Conservation (phyloP, 2,797 vertebrate genomes). For the Adelosebastes latens region DNA sequence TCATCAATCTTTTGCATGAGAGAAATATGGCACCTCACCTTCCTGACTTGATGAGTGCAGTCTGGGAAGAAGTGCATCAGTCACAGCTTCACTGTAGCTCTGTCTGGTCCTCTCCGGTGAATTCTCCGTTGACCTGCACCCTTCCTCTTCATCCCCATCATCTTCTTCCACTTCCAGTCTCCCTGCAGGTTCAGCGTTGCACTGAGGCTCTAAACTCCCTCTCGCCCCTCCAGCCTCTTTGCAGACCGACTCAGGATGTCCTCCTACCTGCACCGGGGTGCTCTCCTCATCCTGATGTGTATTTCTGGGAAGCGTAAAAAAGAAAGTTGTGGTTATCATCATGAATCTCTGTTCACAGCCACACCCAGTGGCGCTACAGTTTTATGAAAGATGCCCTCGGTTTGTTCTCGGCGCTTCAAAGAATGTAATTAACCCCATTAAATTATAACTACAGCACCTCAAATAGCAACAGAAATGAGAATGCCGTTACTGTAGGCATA, state of each 20-base stretch:
- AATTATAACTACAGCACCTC: not conserved
- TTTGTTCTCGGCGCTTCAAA: slow-evolving; percentile 39
- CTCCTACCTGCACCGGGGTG: slow-evolving; percentile 76
- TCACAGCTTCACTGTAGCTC: slow-evolving; percentile 33
- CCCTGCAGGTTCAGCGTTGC: slow-evolving; percentile 64
- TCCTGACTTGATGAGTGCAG: slow-evolving; percentile 51
- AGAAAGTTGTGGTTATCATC: slow-evolving; percentile 12
- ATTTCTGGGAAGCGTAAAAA: slow-evolving; percentile 73
- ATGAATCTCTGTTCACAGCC: slow-evolving; percentile 13
- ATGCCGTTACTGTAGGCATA: not conserved
- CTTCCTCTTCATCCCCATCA: not conserved
- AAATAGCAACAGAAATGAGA: not conserved
- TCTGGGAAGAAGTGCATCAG: slow-evolving; percentile 54
- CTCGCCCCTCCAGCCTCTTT: slow-evolving; percentile 81
- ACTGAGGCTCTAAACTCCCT: slow-evolving; percentile 75
- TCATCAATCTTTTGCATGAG: not conserved
- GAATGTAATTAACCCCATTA: slow-evolving; percentile 2
- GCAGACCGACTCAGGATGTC: slow-evolving; percentile 72
- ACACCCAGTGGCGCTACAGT: slow-evolving; percentile 8
- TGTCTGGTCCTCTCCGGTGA: slow-evolving; percentile 24
- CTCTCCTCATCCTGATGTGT: slow-evolving; percentile 78
- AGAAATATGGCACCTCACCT: slow-evolving; percentile 58
- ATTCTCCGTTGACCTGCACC: slow-evolving; percentile 18
- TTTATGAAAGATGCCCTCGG: not conserved
- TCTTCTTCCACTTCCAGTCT: slow-evolving; percentile 50